These are phyloP conservation scores for Cyphomyrus discorhynchus DNA, from an alignment of 2,113 vertebrate genomes.

Conservation along the genomic window DNA sequence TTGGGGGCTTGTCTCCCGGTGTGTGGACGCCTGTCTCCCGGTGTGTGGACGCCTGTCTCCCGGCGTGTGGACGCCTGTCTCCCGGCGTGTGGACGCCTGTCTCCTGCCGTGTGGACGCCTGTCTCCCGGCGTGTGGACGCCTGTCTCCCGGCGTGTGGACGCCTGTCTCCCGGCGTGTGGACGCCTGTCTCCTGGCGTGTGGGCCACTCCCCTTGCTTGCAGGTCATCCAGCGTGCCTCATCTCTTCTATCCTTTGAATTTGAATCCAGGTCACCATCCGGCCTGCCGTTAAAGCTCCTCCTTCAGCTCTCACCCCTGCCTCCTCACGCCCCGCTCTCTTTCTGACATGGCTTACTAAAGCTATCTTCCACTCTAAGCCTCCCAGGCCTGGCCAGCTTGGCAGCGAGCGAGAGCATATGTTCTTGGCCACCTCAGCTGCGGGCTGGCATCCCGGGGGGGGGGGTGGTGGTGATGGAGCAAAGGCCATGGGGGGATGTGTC, in stretches of 20 bases:
- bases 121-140: not conserved
- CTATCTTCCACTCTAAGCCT: not conserved
- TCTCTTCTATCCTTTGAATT: constrained; percentile 1
- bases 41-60: not conserved
- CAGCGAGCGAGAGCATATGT: not conserved
- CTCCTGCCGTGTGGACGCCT: not conserved
- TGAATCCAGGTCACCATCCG: not conserved
- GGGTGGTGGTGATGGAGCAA: not conserved
- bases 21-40: not conserved
- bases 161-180: not conserved
- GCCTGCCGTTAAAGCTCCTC: not conserved
- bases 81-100: not conserved
- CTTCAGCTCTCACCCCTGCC: not conserved
- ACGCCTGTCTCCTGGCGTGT: not conserved
- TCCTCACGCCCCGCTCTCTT: not conserved
- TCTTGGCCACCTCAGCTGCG: not conserved
- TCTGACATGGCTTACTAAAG: not conserved
- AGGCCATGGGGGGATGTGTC: not conserved
- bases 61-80: not conserved
- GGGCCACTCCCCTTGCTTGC: constrained; percentile 7
- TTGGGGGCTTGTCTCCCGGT: not conserved
- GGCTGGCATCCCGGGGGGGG: not conserved
- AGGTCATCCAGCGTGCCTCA: constrained; percentile 2
- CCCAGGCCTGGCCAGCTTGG: not conserved
- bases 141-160: not conserved